phyloP scores from a whole-genome alignment of 2,113 vertebrate species.

The Thunnus maccoyii region DNA sequence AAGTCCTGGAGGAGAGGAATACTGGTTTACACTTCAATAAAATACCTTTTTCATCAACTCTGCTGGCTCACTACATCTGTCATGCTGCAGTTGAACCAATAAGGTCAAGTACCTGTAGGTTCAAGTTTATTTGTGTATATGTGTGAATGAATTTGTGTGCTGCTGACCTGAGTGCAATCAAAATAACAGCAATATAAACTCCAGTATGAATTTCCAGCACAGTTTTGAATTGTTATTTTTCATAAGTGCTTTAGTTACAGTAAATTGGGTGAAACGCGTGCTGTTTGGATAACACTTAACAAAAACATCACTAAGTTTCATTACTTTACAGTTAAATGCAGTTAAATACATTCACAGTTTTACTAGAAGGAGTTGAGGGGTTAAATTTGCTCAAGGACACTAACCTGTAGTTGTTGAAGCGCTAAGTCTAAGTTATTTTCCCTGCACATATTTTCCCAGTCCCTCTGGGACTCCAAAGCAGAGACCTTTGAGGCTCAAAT shows the following conservation, averaged over 20 bases:
- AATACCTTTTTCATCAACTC: slow-evolving; percentile 67
- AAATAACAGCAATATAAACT: slow-evolving; percentile 22
- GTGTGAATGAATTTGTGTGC: slow-evolving; percentile 21
- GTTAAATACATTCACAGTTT: slow-evolving; percentile 2
- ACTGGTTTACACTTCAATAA: slow-evolving; percentile 71
- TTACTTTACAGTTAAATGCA: slow-evolving; percentile 12
- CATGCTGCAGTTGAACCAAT: slow-evolving; percentile 24
- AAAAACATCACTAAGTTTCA: slow-evolving; percentile 7
- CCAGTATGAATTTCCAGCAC: neutral
- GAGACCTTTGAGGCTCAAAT: slow-evolving; percentile 4
- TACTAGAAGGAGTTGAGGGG: neutral
- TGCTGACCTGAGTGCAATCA: slow-evolving; percentile 9
- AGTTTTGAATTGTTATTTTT: slow-evolving; percentile 18
- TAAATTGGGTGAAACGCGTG: neutral
- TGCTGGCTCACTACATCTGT: slow-evolving; percentile 48
- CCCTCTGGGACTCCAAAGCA: slow-evolving; percentile 9
- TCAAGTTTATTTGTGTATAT: neutral
- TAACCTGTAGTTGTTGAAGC: slow-evolving; percentile 19
- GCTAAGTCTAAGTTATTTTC: slow-evolving; percentile 36
- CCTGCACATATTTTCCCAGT: slow-evolving; percentile 10
- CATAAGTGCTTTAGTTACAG: slow-evolving; percentile 5
- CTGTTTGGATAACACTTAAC: slow-evolving; percentile 2
- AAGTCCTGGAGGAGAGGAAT: slow-evolving; percentile 57
- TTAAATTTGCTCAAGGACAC: slow-evolving; percentile 41
- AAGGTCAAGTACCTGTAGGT: slow-evolving; percentile 54